Evolutionary conservation across 1,140 invertebrate genomes (phyloP).

Genomic region (Myzus persicae): DNA sequence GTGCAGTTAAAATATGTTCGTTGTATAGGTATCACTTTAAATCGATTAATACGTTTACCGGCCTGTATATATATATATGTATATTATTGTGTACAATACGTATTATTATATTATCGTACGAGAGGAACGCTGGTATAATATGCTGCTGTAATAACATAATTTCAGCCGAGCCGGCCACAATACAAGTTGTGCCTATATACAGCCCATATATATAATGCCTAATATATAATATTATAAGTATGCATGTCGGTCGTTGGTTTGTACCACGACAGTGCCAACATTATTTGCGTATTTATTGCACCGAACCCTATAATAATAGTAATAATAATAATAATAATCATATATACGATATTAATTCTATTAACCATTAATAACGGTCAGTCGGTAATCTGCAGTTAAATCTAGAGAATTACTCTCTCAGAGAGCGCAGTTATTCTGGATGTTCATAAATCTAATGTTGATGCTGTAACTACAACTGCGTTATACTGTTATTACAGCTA

Average conservation of each 20-base stretch:
- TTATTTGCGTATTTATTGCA: not conserved
- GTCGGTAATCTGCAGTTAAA: not conserved
- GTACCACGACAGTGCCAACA: not conserved
- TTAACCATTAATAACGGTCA: slow-evolving; percentile 24
- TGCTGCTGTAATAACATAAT: not conserved
- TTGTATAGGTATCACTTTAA: not conserved
- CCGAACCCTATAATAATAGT: not conserved
- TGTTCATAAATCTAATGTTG: not conserved
- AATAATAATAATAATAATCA: not conserved
- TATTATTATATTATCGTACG: not conserved
- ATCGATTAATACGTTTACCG: not conserved
- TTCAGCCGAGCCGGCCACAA: not conserved
- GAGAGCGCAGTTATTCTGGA: not conserved
- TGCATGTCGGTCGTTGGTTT: not conserved
- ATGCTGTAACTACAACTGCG: not conserved
- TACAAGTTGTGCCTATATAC: not conserved
- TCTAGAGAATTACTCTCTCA: not conserved
- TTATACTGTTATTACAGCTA: not conserved
- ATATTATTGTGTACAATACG: too few relatives aligned
- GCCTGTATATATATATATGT: too few relatives aligned
- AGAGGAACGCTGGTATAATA: not conserved
- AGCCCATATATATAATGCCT: not conserved
- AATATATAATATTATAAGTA: not conserved
- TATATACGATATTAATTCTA: not conserved
- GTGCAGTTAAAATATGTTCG: not conserved